Conservation (phyloP, 2,113 vertebrate genomes). For the Trogon surrucura region DNA sequence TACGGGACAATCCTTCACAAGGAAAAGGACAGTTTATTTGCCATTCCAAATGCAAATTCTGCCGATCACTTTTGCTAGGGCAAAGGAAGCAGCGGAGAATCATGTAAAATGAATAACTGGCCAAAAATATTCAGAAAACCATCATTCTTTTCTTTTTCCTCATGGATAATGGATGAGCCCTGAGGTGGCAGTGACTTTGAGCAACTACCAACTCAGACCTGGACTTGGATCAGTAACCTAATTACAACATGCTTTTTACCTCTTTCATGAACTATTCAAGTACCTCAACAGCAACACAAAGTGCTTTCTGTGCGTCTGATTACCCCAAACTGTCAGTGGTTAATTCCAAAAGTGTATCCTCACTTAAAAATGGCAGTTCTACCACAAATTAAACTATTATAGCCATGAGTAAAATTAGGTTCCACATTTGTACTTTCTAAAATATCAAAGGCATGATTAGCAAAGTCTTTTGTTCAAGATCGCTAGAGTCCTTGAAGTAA, state of each 20-base stretch:
- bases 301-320: not conserved
- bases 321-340: constrained; percentile 22
- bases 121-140: constrained; percentile 22
- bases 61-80: not conserved
- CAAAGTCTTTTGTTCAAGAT: constrained; percentile 64
- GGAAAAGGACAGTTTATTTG: not conserved
- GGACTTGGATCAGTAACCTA: constrained; percentile 1
- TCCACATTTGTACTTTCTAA: constrained; percentile 69
- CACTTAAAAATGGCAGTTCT: not conserved
- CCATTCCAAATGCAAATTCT: not conserved
- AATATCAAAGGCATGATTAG: constrained; percentile 76
- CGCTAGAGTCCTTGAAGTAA: constrained; percentile 59
- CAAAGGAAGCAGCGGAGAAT: constrained; percentile 27
- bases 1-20: not conserved
- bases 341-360: not conserved
- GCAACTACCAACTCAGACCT: constrained; percentile 12
- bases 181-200: constrained; percentile 5
- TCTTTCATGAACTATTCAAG: not conserved
- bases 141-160: not conserved
- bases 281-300: not conserved
- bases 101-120: constrained; percentile 20
- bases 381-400: constrained; percentile 58
- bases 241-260: not conserved
- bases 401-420: constrained; percentile 59
- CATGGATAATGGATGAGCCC: constrained; percentile 43